Evolutionary conservation across 2,888 invertebrate genomes (phyloP).

Genomic region (Conomelus anceps): DNA sequence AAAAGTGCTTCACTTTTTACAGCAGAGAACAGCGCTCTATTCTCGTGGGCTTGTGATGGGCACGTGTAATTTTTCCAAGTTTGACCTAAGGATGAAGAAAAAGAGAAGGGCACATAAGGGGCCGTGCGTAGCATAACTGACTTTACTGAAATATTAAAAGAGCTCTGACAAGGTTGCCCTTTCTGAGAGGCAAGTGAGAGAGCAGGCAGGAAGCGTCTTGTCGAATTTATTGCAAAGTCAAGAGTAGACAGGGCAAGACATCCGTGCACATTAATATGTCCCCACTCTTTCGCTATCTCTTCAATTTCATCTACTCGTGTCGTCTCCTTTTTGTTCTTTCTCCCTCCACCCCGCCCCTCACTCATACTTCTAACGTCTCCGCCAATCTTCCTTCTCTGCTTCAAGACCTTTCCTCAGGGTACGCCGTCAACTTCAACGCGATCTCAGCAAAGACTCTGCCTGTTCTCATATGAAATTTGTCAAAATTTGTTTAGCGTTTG

Average conservation of each 20-base stretch:
- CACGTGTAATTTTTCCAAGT: background rate
- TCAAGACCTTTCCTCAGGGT: background rate
- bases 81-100: background rate
- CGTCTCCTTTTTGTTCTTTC: background rate
- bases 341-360: background rate
- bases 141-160: conserved; percentile 8
- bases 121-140: background rate
- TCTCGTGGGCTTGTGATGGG: background rate
- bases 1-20: background rate
- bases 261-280: background rate
- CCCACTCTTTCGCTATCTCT: background rate
- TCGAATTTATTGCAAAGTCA: background rate
- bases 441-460: background rate
- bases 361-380: background rate
- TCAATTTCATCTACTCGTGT: background rate
- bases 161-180: background rate
- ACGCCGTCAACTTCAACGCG: background rate
- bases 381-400: background rate
- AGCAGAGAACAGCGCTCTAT: background rate
- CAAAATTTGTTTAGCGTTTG: background rate
- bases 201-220: background rate
- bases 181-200: background rate
- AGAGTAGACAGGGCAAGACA: background rate
- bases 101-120: background rate
- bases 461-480: background rate